phyloP scores from a whole-genome alignment of 2,888 invertebrate genomes.

The Hirtodrosophila cameraria region DNA sequence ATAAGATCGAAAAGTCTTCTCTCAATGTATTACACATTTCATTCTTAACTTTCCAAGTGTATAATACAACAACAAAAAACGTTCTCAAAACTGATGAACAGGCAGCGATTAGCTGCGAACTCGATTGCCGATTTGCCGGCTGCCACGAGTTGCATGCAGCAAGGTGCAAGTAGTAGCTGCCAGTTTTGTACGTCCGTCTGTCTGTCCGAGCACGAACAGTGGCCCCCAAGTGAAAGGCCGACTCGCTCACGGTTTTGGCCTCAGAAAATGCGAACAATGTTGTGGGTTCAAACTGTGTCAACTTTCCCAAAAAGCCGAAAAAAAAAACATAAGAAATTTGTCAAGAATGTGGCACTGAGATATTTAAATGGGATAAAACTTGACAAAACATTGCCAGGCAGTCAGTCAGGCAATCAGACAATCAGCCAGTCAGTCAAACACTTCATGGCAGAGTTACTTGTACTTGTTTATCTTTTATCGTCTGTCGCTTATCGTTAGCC shows the following conservation, averaged over 20 bases:
- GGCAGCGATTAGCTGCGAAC: conserved; percentile 50
- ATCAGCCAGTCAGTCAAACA: too few species aligned
- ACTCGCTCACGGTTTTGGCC: conserved; percentile 71
- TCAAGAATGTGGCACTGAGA: conserved; percentile 53
- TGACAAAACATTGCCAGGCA: conserved; percentile 9
- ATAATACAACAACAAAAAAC: neutral
- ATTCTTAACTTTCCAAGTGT: too few species aligned
- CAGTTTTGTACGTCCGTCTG: conserved; percentile 8
- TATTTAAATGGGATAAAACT: conserved; percentile 23
- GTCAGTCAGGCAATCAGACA: too few species aligned
- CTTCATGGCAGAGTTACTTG: conserved; percentile 37
- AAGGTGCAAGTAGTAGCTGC: conserved; percentile 44
- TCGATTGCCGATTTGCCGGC: neutral
- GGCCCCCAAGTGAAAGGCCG: conserved; percentile 65
- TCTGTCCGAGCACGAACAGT: conserved; percentile 27
- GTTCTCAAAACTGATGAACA: conserved; percentile 35
- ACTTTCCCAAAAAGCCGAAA: conserved; percentile 61
- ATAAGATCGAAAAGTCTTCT: too few species aligned
- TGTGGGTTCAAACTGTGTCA: conserved; percentile 70
- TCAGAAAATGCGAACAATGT: conserved; percentile 24
- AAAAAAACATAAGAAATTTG: conserved; percentile 26
- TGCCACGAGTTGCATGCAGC: conserved; percentile 43
- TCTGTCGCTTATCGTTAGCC: conserved; percentile 48
- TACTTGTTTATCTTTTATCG: conserved; percentile 14
- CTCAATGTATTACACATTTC: too few species aligned